Evolutionary conservation across 2,113 vertebrate species (phyloP), one percentile per base, ranked within the genome.

Genomic region (Lanius ludovicianus): DNA sequence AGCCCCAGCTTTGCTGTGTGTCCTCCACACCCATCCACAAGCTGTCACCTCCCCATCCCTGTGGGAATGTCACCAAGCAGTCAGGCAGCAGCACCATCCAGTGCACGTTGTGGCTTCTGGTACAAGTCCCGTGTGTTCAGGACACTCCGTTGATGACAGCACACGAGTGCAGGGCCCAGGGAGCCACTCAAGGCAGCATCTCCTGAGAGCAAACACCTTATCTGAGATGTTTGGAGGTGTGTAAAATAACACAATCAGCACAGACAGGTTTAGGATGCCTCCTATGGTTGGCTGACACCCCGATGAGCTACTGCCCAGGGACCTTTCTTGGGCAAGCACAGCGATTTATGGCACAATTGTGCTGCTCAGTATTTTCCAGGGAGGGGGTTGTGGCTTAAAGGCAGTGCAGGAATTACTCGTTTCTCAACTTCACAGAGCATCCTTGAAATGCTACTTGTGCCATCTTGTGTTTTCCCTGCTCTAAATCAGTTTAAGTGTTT

Each of bases 391-490:
- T 91, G 87, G 56, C 84, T 94, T 92, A 94, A 84, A 96, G 57
- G 73, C 76, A 87, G 42, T 15, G 64, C 69, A 82, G 80, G 84
- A 92, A 91, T 95, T 23, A 71, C 69, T 89, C 31, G 0, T 87
- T 95, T 89, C 87, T 94, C 93, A 92, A 91, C 77, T 95, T 96
- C 87, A 75, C 65, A 16, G 49, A 94, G 62, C 89, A 92, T 93
- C 95, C 96, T 92, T 95, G 91, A 97, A 96, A 96, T 95, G 93
- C 93, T 92, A 89, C 95, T 97, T 97, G 91, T 97, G 96, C 94
- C 96, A 96, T 96, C 96, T 96, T 95, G 96, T 97, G 96, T 97
- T 93, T 95, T 91, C 47, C 90, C 84, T 76, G 93, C 93, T 96
- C 84, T 96, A 96, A 95, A 95, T 96, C 94, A 95, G 65, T 95